Evolutionary conservation across 2,113 vertebrate genomes (phyloP), one percentile per base, ranked within the genome.

Genomic region (Sinocyclocheilus anshuiensis): DNA sequence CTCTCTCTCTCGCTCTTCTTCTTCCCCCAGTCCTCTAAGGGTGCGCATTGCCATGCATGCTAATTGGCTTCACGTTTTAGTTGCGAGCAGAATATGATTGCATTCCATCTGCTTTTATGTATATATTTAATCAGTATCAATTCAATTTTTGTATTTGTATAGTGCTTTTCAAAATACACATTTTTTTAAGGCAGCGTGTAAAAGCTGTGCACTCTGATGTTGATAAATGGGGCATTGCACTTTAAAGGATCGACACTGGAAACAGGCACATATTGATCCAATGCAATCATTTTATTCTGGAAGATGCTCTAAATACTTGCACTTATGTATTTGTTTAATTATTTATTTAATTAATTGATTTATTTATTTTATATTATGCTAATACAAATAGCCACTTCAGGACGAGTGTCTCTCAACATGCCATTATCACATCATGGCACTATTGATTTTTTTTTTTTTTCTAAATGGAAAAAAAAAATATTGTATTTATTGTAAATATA

Each of bases 191-290:
- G 71, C 71, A 29, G 26, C 33, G 26, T 33, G 26, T 69, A 26
- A 26, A 69, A 33, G 65, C 26, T 24, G 13, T 33, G 9, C 15
- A 55, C 53, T 18, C 4, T 15, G 50, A 15, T n/a, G 78, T 24
- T 81, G 57, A 81, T 80, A 80, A 80, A 80, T 39, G 50, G 24
- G 29, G 8, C 16, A 55, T 20, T 57, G 77, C 29, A 79, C 29
- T 59, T 79, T 55, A 55, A 55, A 55, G 33, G 29, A 77, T 26
- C 7, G 16, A 50, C 39, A 59, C 29, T 59, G 15, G 53, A 81
- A 81, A 61, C 24, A 2, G 36, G 57, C 4, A 5, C 29, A 42
- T 61, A 63, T 81, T 26, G 12, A 81, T 24, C 36, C 1, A 24
- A 1, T 6, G 18, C 36, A 45, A 15, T 18, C 0, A 1, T 57